A percentile compares a stretch with the other conserved stretches of the same genome.
Conservation (phyloP, 2,888 invertebrate genomes). For the Agrilus cyanescens region DNA sequence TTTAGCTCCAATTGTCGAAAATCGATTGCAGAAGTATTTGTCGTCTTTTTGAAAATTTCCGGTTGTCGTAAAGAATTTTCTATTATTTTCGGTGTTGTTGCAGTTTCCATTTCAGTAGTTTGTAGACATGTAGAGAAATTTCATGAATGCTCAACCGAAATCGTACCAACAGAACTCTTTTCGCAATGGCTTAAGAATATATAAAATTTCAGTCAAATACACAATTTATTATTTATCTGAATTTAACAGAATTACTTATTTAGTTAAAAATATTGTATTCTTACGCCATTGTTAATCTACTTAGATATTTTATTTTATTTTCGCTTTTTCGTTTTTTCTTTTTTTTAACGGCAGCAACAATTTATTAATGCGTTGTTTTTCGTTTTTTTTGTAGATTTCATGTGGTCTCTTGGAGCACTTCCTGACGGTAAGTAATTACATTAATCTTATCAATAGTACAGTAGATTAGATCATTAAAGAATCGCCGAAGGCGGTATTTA, state of each 20-base stretch:
- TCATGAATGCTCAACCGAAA: constrained; percentile 33
- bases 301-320: constrained; percentile 8
- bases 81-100: constrained; percentile 11
- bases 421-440: constrained; percentile 76
- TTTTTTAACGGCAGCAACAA: constrained; percentile 3
- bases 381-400: constrained; percentile 76
- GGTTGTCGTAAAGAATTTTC: constrained; percentile 7
- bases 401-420: constrained; percentile 97
- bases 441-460: constrained; percentile 1
- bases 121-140: constrained; percentile 36
- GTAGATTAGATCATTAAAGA: not conserved
- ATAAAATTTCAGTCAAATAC: no score
- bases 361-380: constrained; percentile 21
- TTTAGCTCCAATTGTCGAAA: constrained; percentile 17
- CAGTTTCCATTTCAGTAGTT: constrained; percentile 19
- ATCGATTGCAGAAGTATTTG: constrained; percentile 18
- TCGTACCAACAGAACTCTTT: constrained; percentile 6
- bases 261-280: no score
- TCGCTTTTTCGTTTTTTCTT: constrained; percentile 2
- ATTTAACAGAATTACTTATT: no score
- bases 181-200: no score
- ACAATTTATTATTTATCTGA: no score
- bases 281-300: not conserved
- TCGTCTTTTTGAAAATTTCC: constrained; percentile 6
- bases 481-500: constrained; percentile 1